A percentile compares a stretch with the other conserved stretches of the same genome.
Conservation (phyloP, 2,888 invertebrate genomes). For the Caenorhabditis panamensis region DNA sequence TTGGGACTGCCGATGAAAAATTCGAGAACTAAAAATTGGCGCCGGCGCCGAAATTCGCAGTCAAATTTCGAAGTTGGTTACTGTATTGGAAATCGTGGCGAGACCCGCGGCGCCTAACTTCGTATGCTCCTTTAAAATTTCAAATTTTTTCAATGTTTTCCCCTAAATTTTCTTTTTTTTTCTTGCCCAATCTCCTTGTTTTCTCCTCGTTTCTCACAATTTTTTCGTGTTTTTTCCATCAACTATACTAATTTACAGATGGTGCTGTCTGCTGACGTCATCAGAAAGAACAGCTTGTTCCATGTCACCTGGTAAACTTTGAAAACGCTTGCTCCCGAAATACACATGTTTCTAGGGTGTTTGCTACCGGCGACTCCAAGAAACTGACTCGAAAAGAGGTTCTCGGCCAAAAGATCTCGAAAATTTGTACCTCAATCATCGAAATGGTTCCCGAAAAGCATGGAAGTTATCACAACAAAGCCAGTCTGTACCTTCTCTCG, state of each 20-base stretch:
- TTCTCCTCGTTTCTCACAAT: not conserved
- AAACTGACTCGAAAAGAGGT: constrained; percentile 16
- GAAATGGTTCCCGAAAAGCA: constrained; percentile 13
- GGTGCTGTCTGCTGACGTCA: constrained; percentile 29
- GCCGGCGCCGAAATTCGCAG: constrained; percentile 25
- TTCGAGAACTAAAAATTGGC: not conserved
- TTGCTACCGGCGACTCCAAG: constrained; percentile 18
- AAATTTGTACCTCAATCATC: constrained; percentile 30
- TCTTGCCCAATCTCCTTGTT: no score
- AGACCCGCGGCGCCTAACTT: not conserved
- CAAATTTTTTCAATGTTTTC: not conserved
- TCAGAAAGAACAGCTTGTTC: constrained; percentile 17
- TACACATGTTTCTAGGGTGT: constrained; percentile 13
- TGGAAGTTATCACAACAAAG: not conserved
- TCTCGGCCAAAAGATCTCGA: constrained; percentile 25
- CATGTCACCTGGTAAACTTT: constrained; percentile 28
- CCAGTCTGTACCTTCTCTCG: constrained; percentile 28
- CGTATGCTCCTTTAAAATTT: constrained; percentile 21
- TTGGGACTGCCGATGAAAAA: not conserved
- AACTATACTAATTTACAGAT: constrained; percentile 18
- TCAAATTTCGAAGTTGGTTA: not conserved
- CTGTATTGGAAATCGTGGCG: constrained; percentile 10
- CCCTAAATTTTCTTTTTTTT: not conserved
- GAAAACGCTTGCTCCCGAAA: no score
- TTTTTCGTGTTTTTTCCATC: not conserved